Evolutionary conservation across 2,113 vertebrate species (phyloP).

Genomic region (Xerus inauris): DNA sequence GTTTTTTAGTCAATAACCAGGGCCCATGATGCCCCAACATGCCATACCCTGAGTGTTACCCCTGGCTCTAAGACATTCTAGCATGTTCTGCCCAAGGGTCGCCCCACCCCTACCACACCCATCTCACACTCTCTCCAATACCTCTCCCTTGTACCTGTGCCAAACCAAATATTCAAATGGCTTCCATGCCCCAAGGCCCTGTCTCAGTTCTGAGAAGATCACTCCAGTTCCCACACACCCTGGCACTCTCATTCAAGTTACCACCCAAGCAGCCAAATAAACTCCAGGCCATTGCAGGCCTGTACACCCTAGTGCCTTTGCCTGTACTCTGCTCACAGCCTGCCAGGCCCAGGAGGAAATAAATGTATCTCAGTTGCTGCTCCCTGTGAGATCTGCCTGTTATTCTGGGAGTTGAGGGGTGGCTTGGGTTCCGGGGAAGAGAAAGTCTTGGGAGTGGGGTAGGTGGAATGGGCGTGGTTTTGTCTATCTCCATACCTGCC

Average conservation of each 20-base stretch:
- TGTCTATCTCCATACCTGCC: not conserved
- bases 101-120: not conserved
- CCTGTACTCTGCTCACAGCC: not conserved
- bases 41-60: not conserved
- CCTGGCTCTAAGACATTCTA: not conserved
- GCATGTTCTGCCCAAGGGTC: not conserved
- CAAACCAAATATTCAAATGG: not conserved
- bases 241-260: slow-evolving; percentile 3
- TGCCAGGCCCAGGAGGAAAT: slow-evolving; percentile 63
- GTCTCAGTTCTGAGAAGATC: not conserved
- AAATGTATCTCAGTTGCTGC: slow-evolving; percentile 64
- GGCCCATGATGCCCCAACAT: not conserved
- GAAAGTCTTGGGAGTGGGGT: not conserved
- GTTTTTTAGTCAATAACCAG: slow-evolving; percentile 19
- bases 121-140: not conserved
- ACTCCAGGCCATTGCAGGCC: slow-evolving; percentile 20
- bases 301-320: slow-evolving; percentile 54
- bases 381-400: not conserved
- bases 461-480: not conserved
- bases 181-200: slow-evolving; percentile 35
- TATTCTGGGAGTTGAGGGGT: not conserved
- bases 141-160: slow-evolving; percentile 18
- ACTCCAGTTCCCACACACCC: not conserved
- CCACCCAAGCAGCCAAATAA: slow-evolving; percentile 13
- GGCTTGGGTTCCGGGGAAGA: not conserved